Evolutionary conservation across 2,888 invertebrate species (phyloP).

Genomic region (Hirtodrosophila histrioides): DNA sequence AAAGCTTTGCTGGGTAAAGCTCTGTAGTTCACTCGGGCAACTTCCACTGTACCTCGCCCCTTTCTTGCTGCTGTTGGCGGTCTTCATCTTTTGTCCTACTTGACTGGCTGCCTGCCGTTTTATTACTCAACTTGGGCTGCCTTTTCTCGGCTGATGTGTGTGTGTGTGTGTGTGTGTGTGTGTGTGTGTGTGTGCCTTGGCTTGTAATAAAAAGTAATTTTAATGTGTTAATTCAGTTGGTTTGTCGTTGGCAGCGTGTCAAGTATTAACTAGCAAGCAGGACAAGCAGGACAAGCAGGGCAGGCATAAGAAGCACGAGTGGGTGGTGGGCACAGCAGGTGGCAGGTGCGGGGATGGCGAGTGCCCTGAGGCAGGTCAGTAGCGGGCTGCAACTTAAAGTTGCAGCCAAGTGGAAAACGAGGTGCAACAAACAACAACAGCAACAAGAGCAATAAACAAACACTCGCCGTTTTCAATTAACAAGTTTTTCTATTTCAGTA

Average conservation of each 20-base stretch:
- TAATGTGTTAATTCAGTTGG: conserved; percentile 77
- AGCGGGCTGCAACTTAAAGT: conserved; percentile 26
- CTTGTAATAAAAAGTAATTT: conserved; percentile 74
- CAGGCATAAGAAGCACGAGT: not conserved
- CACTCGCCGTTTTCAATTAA: conserved; percentile 70
- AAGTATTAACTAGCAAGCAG: conserved; percentile 42
- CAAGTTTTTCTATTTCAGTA: conserved; percentile 58
- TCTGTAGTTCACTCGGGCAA: not conserved
- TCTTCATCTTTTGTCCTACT: conserved; percentile 23
- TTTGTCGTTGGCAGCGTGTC: conserved; percentile 59
- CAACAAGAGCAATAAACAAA: conserved; percentile 34
- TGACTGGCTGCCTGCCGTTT: conserved; percentile 41
- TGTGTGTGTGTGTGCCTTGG: conserved; percentile 27
- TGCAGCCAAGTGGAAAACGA: conserved; percentile 52
- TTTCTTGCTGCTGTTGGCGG: conserved; percentile 3
- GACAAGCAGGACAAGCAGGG: conserved; percentile 9
- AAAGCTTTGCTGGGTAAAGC: no score
- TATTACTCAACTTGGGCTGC: conserved; percentile 59
- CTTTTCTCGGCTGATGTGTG: conserved; percentile 25
- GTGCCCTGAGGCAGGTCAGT: conserved; percentile 18
- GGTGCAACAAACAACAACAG: conserved; percentile 34
- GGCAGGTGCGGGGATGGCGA: not conserved
- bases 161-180: conserved; percentile 17
- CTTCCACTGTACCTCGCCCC: conserved; percentile 23
- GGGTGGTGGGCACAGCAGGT: not conserved